Evolutionary conservation across 2,113 vertebrate genomes (phyloP), one percentile per base, ranked within the genome.

Genomic region (Scolopax mira): DNA sequence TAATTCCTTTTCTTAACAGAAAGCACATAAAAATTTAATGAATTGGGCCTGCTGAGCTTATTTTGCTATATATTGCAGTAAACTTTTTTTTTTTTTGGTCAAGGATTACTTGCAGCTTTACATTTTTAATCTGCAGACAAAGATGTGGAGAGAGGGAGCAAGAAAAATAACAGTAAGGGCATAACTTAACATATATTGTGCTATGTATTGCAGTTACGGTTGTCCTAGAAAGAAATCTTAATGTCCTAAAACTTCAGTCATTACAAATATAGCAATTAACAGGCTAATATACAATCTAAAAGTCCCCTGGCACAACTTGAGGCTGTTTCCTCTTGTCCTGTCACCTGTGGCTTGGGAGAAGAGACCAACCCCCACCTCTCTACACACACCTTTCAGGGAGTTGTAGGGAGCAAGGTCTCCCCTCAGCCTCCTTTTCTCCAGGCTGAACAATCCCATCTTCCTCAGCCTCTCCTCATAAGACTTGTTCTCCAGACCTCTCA

Each of bases 21-120:
- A 93, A 95, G 10, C 46, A 62, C 80, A 89, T 95, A 80, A 94
- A 97, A 96, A 93, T 86, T 66, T 89, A 96, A 97, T 91, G 64
- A 89, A 33, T 37, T 82, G 9, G 10, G 72, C 60, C 74, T 80
- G 71, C 79, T 85, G 80, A 92, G 77, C n/a, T 66, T 72, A 69
- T 54, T 67, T 91, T 87, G 44, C 22, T 79, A 64, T 66, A 72
- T 71, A 83, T 52, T 94, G 77, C 42, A 74, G 72, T 87, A 96
- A 95, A 92, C 35, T 9, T 62, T 39, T 62, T 62, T 39, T 18
- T 61, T 25, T 9, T 72, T 55, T 30, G 8, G 60, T 57, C 61
- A 84, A 85, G 65, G 44, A 69, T 92, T 93, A 48, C 77, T 93
- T 94, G 49, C 2, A 6, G 72, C 54, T 93, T 93, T 85, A 85